A percentile compares a stretch with the other conserved stretches of the same genome.
Conservation (phyloP, 2,797 vertebrate species). For the Pseudochaenichthys georgianus region DNA sequence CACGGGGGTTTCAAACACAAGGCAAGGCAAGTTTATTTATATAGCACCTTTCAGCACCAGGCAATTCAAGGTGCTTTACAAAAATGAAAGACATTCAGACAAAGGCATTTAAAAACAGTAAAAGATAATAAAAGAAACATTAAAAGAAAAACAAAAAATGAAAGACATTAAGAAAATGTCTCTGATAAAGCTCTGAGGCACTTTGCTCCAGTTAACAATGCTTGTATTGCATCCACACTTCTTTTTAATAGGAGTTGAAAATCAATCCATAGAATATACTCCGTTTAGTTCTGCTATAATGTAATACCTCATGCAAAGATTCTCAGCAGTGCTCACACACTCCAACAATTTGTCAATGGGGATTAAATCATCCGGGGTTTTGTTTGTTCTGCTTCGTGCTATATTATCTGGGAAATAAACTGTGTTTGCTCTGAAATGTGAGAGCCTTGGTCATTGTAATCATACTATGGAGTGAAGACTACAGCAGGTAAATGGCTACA, state of each 20-base stretch:
- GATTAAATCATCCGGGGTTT: slow-evolving; percentile 46
- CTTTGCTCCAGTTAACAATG: slow-evolving; percentile 17
- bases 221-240: slow-evolving; percentile 30
- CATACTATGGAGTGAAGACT: slow-evolving; percentile 26
- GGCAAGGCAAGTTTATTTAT: no score
- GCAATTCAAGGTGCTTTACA: no score
- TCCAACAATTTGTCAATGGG: slow-evolving; percentile 30
- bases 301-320: slow-evolving; percentile 19
- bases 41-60: no score
- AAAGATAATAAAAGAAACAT: no score
- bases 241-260: slow-evolving; percentile 31
- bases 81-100: no score
- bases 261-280: slow-evolving; percentile 33
- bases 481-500: slow-evolving; percentile 21
- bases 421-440: slow-evolving; percentile 28
- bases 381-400: slow-evolving; percentile 53
- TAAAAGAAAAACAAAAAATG: no score
- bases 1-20: background rate
- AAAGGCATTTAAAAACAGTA: no score
- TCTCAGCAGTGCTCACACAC: slow-evolving; percentile 6
- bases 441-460: slow-evolving; percentile 40
- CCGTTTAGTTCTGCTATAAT: slow-evolving; percentile 31
- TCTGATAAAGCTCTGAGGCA: slow-evolving; percentile 14
- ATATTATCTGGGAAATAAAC: slow-evolving; percentile 57
- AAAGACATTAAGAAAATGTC: no score